phyloP scores from a whole-genome alignment of 2,888 invertebrate species.

The Pyrrhia umbra region DNA sequence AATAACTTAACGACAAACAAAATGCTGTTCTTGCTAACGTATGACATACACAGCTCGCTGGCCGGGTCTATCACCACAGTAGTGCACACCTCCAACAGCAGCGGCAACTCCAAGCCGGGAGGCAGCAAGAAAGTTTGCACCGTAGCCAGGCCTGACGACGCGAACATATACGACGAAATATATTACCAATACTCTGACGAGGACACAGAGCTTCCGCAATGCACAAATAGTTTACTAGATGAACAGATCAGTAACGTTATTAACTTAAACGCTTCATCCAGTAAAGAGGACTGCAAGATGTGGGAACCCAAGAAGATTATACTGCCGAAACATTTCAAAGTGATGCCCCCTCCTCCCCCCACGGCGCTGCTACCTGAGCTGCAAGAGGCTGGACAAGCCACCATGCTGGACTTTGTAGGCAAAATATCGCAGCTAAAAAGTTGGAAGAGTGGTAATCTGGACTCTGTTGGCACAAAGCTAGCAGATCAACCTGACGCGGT shows the following conservation, averaged over 20 bases:
- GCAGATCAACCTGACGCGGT: conserved; percentile 85
- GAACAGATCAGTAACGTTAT: conserved; percentile 90
- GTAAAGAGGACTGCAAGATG: conserved; percentile 84
- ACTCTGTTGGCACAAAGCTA: conserved; percentile 83
- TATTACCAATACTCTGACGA: conserved; percentile 91
- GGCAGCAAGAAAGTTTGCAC: conserved; percentile 88
- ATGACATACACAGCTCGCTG: conserved; percentile 92
- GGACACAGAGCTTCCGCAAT: conserved; percentile 89
- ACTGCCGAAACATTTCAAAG: conserved; percentile 82
- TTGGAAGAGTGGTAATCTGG: conserved; percentile 83
- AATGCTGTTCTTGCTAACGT: conserved; percentile 91
- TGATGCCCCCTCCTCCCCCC: conserved; percentile 80
- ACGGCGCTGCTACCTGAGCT: conserved; percentile 79
- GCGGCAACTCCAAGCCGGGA: conserved; percentile 87
- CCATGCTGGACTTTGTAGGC: conserved; percentile 84
- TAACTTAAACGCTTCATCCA: conserved; percentile 86
- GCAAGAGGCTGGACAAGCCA: conserved; percentile 80
- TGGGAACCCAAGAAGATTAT: conserved; percentile 86
- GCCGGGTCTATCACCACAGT: conserved; percentile 86
- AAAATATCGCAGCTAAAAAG: conserved; percentile 85
- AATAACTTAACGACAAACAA: conserved; percentile 83
- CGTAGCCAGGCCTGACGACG: conserved; percentile 79
- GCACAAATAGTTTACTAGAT: conserved; percentile 82
- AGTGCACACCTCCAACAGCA: conserved; percentile 83
- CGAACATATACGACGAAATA: conserved; percentile 85